Evolutionary conservation across 2,888 invertebrate species (phyloP).

Genomic region (Lasioglossum calceatum): DNA sequence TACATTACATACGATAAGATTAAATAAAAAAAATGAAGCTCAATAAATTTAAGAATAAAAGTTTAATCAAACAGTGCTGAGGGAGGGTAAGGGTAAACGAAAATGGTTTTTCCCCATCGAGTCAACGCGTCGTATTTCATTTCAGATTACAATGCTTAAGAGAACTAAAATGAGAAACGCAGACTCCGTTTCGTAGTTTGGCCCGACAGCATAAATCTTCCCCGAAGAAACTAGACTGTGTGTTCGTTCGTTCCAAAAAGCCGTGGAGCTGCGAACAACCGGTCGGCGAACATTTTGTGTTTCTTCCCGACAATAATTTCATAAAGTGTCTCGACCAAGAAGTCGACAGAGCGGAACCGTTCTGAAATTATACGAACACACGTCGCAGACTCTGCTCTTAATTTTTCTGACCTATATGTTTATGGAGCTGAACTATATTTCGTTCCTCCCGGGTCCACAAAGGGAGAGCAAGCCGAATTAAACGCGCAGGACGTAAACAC

Average conservation of each 20-base stretch:
- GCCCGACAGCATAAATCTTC: conserved; percentile 30
- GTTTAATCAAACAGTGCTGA: neutral
- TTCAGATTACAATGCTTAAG: conserved; percentile 5
- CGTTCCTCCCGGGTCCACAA: neutral
- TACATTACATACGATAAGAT: too few species aligned
- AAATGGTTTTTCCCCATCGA: neutral
- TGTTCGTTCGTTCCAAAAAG: conserved; percentile 23
- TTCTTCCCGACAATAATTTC: conserved; percentile 27
- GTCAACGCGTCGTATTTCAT: neutral
- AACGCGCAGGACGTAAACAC: neutral
- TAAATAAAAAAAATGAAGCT: too few species aligned
- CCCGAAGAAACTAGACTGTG: conserved; percentile 14
- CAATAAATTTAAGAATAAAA: too few species aligned
- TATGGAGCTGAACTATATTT: neutral
- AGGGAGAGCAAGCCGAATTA: neutral
- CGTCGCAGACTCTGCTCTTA: conserved; percentile 2
- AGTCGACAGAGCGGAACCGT: conserved; percentile 31
- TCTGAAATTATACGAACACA: neutral
- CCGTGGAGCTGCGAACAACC: conserved; percentile 15
- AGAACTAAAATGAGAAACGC: conserved; percentile 2
- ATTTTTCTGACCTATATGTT: neutral
- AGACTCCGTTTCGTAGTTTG: neutral
- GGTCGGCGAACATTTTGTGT: conserved; percentile 12
- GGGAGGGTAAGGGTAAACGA: neutral
- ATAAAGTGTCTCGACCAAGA: conserved; percentile 11